phyloP scores from a whole-genome alignment of 2,888 invertebrate species.

The Luperina testacea region DNA sequence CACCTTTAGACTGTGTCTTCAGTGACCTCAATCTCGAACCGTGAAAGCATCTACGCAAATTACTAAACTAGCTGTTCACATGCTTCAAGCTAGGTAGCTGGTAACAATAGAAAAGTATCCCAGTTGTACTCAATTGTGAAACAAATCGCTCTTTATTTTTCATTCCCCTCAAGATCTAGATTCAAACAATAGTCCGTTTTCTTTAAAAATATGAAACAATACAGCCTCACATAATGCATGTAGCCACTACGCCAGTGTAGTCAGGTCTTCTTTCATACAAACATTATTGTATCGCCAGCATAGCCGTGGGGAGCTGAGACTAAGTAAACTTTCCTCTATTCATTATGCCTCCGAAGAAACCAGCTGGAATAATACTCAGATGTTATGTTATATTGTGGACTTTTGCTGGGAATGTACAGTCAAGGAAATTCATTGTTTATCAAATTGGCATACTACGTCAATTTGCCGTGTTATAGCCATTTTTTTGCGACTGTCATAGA shows the following conservation, averaged over 20 bases:
- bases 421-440: not conserved
- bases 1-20: not conserved
- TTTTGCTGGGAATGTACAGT: conserved; percentile 8
- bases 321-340: conserved; percentile 72
- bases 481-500: not conserved
- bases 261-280: conserved; percentile 50
- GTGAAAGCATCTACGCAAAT: not conserved
- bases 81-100: not conserved
- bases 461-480: not conserved
- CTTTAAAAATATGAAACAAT: conserved; percentile 47
- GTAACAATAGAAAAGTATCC: conserved; percentile 6
- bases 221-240: conserved; percentile 34
- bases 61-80: not conserved
- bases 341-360: conserved; percentile 70
- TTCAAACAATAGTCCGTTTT: conserved; percentile 40
- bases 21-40: not conserved
- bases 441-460: not conserved
- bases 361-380: conserved; percentile 69
- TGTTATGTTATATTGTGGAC: conserved; percentile 20
- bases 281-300: conserved; percentile 47
- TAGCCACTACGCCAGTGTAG: conserved; percentile 32
- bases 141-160: conserved; percentile 17
- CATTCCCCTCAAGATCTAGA: conserved; percentile 14
- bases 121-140: not conserved
- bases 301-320: conserved; percentile 64